Percentiles rank a stretch among this genome's conserved stretches.
These are phyloP conservation scores for Anoplolepis gracilipes DNA, from an alignment of 1,140 invertebrate species.

Conservation along the genomic window DNA sequence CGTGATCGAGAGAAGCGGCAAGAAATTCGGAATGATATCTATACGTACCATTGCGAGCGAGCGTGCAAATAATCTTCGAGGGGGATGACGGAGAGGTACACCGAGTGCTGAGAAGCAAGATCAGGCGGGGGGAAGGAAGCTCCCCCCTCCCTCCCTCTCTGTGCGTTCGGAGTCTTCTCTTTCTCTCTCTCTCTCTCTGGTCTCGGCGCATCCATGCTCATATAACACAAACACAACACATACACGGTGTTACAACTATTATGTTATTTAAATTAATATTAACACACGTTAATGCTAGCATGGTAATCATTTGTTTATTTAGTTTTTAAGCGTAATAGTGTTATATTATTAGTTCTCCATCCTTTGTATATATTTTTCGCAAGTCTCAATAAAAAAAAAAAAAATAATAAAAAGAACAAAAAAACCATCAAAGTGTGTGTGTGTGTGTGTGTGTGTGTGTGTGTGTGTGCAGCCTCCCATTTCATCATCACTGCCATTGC, in stretches of 20 bases:
- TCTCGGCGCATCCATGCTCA: constrained; percentile 58
- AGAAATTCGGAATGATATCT: background rate
- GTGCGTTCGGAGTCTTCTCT: constrained; percentile 1
- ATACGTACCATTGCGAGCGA: background rate
- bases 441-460: no score
- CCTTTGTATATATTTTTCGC: constrained; percentile 85
- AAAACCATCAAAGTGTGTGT: constrained; percentile 23
- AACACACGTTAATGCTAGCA: constrained; percentile 83
- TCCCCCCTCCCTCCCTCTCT: background rate
- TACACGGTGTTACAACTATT: constrained; percentile 80
- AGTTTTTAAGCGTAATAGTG: constrained; percentile 84
- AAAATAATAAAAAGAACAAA: constrained; percentile 67
- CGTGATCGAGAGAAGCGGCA: background rate
- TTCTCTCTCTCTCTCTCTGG: background rate
- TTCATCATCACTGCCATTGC: constrained; percentile 50
- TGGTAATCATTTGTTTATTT: constrained; percentile 85
- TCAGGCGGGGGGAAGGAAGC: background rate
- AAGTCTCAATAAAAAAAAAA: constrained; percentile 84
- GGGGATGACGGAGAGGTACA: background rate
- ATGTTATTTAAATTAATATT: constrained; percentile 86
- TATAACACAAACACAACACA: background rate
- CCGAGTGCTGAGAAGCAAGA: background rate
- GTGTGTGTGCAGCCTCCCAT: constrained; percentile 47
- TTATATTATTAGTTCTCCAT: constrained; percentile 82
- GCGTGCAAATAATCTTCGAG: background rate